A percentile compares a stretch with the other conserved stretches of the same genome.
Conservation (phyloP, 2,888 invertebrate genomes). For the Cryptocephalus primarius region DNA sequence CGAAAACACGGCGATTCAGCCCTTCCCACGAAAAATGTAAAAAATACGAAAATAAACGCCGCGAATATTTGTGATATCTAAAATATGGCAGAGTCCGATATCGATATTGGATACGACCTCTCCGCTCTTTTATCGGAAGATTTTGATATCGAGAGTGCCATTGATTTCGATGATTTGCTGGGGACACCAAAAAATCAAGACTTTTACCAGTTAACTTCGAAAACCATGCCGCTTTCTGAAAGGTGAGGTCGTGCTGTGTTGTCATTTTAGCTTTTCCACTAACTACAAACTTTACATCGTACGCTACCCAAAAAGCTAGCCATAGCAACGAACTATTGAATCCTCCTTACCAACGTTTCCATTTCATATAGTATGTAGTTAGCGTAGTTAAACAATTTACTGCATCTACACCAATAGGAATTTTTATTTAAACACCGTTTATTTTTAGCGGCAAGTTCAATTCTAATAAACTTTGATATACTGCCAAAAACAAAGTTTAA, state of each 20-base stretch:
- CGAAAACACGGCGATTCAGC: constrained; percentile 7
- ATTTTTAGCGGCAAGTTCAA: constrained; percentile 15
- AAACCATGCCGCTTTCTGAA: constrained; percentile 46
- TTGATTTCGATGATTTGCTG: constrained; percentile 41
- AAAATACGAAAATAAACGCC: neutral
- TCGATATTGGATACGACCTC: constrained; percentile 55
- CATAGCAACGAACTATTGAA: too few species aligned
- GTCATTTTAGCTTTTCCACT: too few species aligned
- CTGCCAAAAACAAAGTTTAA: constrained; percentile 14
- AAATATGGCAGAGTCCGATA: constrained; percentile 48
- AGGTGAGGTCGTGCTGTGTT: constrained; percentile 38
- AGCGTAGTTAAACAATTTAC: neutral
- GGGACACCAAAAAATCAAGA: constrained; percentile 44
- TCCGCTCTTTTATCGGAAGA: constrained; percentile 41
- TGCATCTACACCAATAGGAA: neutral
- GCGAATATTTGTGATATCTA: neutral
- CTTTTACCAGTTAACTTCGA: constrained; percentile 53
- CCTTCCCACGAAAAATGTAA: constrained; percentile 1
- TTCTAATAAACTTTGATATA: constrained; percentile 18
- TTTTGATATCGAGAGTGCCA: constrained; percentile 40
- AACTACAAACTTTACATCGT: neutral
- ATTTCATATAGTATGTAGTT: neutral
- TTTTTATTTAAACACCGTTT: constrained; percentile 11
- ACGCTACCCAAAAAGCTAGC: constrained; percentile 7
- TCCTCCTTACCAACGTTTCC: too few species aligned